A percentile compares a stretch with the other conserved stretches of the same genome.
Conservation (phyloP, 53 echinoderm and acorn worm genomes). For the Luidia sarsii region DNA sequence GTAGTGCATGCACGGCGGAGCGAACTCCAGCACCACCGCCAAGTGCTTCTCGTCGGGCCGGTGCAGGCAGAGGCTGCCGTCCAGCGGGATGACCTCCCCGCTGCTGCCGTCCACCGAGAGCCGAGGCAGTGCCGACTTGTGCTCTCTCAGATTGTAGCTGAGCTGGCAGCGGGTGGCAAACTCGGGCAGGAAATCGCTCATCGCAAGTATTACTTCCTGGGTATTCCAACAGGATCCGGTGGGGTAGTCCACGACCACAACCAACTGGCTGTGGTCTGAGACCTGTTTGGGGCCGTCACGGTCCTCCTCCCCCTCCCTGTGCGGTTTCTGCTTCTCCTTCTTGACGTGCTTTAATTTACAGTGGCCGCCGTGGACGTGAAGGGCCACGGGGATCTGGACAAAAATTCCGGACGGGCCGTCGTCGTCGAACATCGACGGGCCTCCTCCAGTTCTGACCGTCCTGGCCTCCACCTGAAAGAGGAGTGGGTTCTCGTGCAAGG, state of each 20-base stretch:
- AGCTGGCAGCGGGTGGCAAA: slow-evolving; percentile 33
- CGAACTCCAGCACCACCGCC: slow-evolving; percentile 21
- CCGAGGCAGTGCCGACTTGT: slow-evolving; percentile 5
- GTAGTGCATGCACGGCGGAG: slow-evolving; percentile 43
- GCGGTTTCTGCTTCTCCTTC: slow-evolving; percentile 53
- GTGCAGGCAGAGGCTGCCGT: slow-evolving; percentile 28
- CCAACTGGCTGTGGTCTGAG: slow-evolving; percentile 59
- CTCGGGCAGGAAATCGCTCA: slow-evolving; percentile 76
- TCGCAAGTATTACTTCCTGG: slow-evolving; percentile 63
- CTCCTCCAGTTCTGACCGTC: slow-evolving; percentile 59
- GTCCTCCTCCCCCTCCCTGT: slow-evolving; percentile 40
- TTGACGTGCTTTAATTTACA: slow-evolving; percentile 72
- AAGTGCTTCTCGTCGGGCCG: slow-evolving; percentile 34
- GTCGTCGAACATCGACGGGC: slow-evolving; percentile 12
- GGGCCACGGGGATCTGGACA: slow-evolving; percentile 69
- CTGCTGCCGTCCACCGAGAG: slow-evolving; percentile 20
- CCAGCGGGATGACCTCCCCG: slow-evolving; percentile 12
- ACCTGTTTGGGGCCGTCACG: slow-evolving; percentile 46
- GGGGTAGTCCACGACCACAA: slow-evolving; percentile 66
- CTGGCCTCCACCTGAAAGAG: slow-evolving; percentile 75
- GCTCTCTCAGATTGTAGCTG: slow-evolving; percentile 33
- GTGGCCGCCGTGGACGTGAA: slow-evolving; percentile 82
- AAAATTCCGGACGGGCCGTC: slow-evolving; percentile 38
- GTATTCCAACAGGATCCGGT: slow-evolving; percentile 80
- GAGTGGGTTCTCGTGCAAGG: slow-evolving; percentile 84